Base-by-base conservation (phyloP, 2,113 vertebrate species). In the Pluvialis apricaria region DNA sequence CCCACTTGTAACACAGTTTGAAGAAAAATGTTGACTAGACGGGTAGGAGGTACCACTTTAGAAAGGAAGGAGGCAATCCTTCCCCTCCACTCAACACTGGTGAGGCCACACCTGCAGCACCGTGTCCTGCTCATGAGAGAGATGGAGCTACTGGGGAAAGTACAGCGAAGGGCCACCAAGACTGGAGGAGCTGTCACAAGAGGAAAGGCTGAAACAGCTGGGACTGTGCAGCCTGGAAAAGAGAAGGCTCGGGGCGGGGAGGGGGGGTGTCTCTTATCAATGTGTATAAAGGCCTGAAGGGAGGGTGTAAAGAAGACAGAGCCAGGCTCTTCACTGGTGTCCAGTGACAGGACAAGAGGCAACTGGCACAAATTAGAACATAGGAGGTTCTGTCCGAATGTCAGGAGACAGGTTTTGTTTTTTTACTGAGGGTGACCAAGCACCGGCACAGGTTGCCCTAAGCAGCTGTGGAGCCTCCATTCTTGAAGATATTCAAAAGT, bases 291-390 rank as follows among this genome's bases (percentile, higher is more conserved):
- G 12, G 64, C 3, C 6, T 28, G 47, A 62, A 47, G 21, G 38
- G 24, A 32, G 7, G 10, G n/a, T 5, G 3, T 26, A 36, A 47
- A 42, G 34, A 17, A 7, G 21, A 32, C 0, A 0, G 31, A 80
- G 26, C 20, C 52, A 86, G 26, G 38, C 34, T 77, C 44, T 54
- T 55, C 55, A 77, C 24, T 25, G 15, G 42, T 45, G 60, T 19
- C 44, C 34, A 40, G 6, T 10, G 6, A 71, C 25, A 31, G 29
- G 13, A 20, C 24, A 73, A 40, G 15, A 80, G 16, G n/a, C n/a
- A 81, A 36, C 15, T 9, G 22, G 19, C 49, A 58, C 36, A 51
- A 38, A 52, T 15, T 14, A 64, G 17, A 77, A 34, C 36, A 40
- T 6, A 38, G 28, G 22, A 62, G 26, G 31, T 70, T 57, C 77